These are phyloP conservation scores for Drosophila carrolli DNA, from an alignment of 1,140 invertebrate species.

Conservation along the genomic window DNA sequence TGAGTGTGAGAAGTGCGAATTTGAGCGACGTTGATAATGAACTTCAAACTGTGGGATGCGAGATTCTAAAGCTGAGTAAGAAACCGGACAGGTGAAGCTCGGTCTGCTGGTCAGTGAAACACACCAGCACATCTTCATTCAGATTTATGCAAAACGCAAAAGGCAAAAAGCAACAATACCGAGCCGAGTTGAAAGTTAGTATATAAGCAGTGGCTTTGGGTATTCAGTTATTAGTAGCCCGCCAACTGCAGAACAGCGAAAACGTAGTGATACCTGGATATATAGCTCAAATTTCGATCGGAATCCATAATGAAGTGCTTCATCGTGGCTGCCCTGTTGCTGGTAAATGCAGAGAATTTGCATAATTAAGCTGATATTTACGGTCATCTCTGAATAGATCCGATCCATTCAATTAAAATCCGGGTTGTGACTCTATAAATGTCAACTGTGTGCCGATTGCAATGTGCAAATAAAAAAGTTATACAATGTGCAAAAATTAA, in stretches of 20 bases:
- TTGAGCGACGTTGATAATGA: conserved; percentile 70
- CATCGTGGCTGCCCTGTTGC: conserved; percentile 72
- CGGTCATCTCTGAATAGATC: conserved; percentile 14
- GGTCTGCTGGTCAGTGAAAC: conserved; percentile 29
- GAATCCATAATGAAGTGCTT: conserved; percentile 73
- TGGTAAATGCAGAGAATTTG: conserved; percentile 57
- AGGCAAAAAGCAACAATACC: conserved; percentile 53
- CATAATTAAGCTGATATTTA: conserved; percentile 48
- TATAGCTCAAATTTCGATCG: conserved; percentile 2
- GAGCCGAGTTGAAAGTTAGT: conserved; percentile 56
- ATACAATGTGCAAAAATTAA: conserved; percentile 46
- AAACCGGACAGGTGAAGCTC: conserved; percentile 72
- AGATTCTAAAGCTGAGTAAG: conserved; percentile 67
- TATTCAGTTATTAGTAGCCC: conserved; percentile 70
- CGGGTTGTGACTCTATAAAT: conserved; percentile 50
- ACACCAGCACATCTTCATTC: conserved; percentile 72
- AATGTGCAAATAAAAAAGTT: conserved; percentile 39
- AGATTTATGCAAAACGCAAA: conserved; percentile 76
- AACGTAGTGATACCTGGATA: conserved; percentile 45
- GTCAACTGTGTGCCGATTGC: conserved; percentile 29
- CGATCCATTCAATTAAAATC: conserved; percentile 45
- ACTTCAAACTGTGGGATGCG: conserved; percentile 57
- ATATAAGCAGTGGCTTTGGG: conserved; percentile 60
- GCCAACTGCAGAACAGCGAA: conserved; percentile 43
- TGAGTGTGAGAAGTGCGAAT: conserved; percentile 71